These are phyloP conservation scores for Hypotaenidia philippensis DNA, from an alignment of 2,797 vertebrate genomes.

Conservation along the genomic window DNA sequence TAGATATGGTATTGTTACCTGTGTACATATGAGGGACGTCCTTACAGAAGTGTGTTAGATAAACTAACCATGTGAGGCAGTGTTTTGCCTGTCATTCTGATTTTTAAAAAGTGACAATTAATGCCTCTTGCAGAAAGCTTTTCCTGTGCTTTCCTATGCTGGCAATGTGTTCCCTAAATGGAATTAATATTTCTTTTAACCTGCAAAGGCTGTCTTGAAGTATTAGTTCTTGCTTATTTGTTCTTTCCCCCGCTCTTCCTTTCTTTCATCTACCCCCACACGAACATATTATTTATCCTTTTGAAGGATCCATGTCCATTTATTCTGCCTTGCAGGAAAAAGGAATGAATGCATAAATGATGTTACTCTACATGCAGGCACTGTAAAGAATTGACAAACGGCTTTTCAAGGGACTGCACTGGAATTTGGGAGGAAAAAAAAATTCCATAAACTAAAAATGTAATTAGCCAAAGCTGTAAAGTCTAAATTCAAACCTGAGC, in stretches of 20 bases:
- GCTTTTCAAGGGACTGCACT: background rate
- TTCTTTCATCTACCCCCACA: background rate
- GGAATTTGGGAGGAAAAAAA: background rate
- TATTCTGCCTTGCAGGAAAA: slow-evolving; percentile 39
- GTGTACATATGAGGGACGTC: rapidly evolving
- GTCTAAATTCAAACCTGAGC: background rate
- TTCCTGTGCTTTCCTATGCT: background rate
- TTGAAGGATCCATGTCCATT: slow-evolving; percentile 14
- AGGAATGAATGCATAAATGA: slow-evolving; percentile 31
- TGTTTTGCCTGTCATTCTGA: background rate
- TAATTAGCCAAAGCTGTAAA: background rate
- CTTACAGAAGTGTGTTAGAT: background rate
- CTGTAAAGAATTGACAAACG: slow-evolving; percentile 3
- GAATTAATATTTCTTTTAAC: background rate
- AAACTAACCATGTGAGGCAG: background rate
- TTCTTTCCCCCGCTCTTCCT: background rate
- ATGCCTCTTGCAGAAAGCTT: background rate
- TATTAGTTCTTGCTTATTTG: slow-evolving; percentile 8
- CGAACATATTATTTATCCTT: background rate
- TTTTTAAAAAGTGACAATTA: background rate
- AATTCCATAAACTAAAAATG: background rate
- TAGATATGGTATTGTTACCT: background rate
- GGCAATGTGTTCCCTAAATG: background rate
- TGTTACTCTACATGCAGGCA: background rate
- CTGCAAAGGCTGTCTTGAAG: background rate